Base-by-base conservation (phyloP, 2,888 invertebrate genomes). In the Callyntrura sp. region DNA sequence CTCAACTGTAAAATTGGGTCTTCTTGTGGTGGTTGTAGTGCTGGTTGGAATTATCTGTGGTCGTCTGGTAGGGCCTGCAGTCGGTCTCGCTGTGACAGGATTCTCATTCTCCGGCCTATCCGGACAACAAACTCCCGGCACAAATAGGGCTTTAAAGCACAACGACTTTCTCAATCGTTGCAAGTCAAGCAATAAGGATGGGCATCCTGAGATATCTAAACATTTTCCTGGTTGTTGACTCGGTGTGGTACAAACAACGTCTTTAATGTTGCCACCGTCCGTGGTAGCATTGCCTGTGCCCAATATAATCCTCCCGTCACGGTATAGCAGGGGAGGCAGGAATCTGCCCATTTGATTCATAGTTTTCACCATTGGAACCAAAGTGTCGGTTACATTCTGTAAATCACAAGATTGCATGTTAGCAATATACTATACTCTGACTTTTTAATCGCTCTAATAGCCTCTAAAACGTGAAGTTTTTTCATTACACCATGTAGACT, bases 91-190 rank as follows among this genome's bases (percentile, higher is more conserved):
- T 9, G 90, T 57, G 5, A 78, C 45, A 8, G 87, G 55, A 25
- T 17, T 90, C 57, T 90, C 90, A 28, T 78, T 85, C 51, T 93
- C 92, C 2, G 92, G 91, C 57, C 91, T 90, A 57, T 93, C 93
- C 6, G 98, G 98, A 94, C 98, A 98, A 94, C 98, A 98, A 28
- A 98, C 98, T 0, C 98, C 98, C 0, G 98, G 98, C 0, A 98
- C 97, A 94, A 98, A 98, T 0, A 98, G 95, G 91, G 97, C 97
- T 95, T 98, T 98, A 94, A 98, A 98, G 94, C 98, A 98, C 11
- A 98, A 95, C 0, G 98, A 98, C 94, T 98, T 97, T 45, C 98
- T 95, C 20, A 98, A 95, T 94, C 97, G 97, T 14, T 97, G 96
- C 81, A 98, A 95, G 94, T 98, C 97, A 25, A 98, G 94, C 0